Conservation (phyloP, 2,797 vertebrate species). For the Mastacembelus armatus region DNA sequence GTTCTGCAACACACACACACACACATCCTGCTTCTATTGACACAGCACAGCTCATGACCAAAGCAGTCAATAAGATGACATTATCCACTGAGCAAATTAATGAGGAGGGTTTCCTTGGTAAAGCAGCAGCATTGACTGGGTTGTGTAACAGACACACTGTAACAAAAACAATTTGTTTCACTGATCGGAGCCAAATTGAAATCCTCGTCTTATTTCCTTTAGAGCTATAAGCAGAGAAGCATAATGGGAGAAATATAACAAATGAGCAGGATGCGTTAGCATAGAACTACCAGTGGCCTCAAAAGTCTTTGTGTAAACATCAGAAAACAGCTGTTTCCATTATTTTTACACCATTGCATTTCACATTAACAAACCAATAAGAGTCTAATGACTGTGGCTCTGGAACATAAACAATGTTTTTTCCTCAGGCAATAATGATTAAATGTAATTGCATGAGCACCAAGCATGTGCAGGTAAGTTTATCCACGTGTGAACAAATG, state of each 20-base stretch:
- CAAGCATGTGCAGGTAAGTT: not conserved
- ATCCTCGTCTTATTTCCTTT: conserved; percentile 3
- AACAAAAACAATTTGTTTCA: conserved; percentile 16
- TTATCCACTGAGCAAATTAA: conserved; percentile 27
- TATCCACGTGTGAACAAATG: not conserved
- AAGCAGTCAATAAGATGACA: conserved; percentile 38
- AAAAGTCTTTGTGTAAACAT: not conserved
- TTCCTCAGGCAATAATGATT: conserved; percentile 5
- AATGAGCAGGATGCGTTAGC: not conserved
- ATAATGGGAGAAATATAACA: not conserved
- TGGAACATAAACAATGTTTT: conserved; percentile 13
- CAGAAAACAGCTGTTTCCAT: not conserved
- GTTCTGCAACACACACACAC: not conserved
- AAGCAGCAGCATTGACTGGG: conserved; percentile 31
- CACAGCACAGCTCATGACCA: conserved; percentile 4
- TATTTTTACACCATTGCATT: conserved; percentile 8
- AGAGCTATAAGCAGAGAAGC: not conserved
- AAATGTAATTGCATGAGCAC: conserved; percentile 14
- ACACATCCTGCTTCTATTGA: not conserved
- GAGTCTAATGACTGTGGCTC: not conserved
- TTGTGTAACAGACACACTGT: conserved; percentile 6
- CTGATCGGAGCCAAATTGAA: conserved; percentile 27
- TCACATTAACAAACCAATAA: conserved; percentile 1
- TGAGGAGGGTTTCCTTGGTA: conserved; percentile 18
- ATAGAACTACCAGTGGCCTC: not conserved